phyloP scores from a whole-genome alignment of 2,888 invertebrate species.

The Pinctada fucata region DNA sequence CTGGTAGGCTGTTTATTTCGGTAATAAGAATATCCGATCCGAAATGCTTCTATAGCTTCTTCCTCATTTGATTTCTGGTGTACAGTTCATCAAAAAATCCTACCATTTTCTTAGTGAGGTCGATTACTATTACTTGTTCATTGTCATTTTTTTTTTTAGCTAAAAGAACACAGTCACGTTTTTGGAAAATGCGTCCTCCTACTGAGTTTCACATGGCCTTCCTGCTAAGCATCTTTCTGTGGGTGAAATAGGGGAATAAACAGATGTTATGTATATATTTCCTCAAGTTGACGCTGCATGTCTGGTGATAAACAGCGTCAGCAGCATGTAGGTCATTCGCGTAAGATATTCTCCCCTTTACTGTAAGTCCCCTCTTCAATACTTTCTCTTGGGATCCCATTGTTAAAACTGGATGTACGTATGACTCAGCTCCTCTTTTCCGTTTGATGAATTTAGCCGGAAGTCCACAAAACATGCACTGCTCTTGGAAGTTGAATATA shows the following conservation, averaged over 20 bases:
- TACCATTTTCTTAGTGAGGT: slow-evolving; percentile 31
- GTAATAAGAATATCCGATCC: slow-evolving; percentile 32
- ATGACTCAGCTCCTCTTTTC: slow-evolving; percentile 3
- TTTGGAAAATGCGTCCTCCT: slow-evolving; percentile 3
- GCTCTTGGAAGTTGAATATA: slow-evolving; percentile 1
- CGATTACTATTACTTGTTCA: slow-evolving; percentile 26
- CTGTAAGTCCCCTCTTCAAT: not conserved
- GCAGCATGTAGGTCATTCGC: slow-evolving; percentile 35
- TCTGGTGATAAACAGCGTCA: slow-evolving; percentile 36
- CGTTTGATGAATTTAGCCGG: slow-evolving; percentile 3
- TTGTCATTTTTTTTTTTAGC: slow-evolving; percentile 15
- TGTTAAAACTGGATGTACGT: not conserved
- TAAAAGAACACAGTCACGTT: not conserved
- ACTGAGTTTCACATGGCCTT: not conserved
- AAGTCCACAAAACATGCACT: slow-evolving; percentile 13
- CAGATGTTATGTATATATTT: slow-evolving; percentile 8
- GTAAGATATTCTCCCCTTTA: not conserved
- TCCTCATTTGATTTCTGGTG: slow-evolving; percentile 29
- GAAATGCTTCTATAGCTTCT: slow-evolving; percentile 30
- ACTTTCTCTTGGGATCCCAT: slow-evolving; percentile 12
- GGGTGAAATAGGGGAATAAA: not conserved
- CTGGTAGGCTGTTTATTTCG: slow-evolving; percentile 24
- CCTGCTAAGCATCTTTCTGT: not conserved
- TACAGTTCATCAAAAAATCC: slow-evolving; percentile 33
- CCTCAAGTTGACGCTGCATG: slow-evolving; percentile 31